Evolutionary conservation across 2,113 vertebrate species (phyloP).

Genomic region (Chlorodrepanis virens): DNA sequence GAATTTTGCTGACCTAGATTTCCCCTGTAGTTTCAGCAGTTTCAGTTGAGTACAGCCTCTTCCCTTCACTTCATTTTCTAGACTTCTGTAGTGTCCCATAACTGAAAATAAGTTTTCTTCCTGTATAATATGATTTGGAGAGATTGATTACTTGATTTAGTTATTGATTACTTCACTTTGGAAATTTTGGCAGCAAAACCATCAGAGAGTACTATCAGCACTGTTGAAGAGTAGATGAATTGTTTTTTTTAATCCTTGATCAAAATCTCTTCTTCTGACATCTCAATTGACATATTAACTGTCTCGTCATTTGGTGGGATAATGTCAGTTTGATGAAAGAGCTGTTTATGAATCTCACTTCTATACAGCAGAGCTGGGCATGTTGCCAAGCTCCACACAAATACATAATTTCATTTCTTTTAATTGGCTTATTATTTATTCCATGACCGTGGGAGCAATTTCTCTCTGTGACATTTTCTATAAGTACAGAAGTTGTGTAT

Average conservation of each 20-base stretch:
- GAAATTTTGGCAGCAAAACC: not conserved
- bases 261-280: not conserved
- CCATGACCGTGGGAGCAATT: not conserved
- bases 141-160: not conserved
- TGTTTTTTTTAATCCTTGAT: not conserved
- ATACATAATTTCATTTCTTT: conserved; percentile 11
- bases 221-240: not conserved
- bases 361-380: not conserved
- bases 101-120: not conserved
- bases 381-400: conserved; percentile 17
- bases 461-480: not conserved
- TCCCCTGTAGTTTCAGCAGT: not conserved
- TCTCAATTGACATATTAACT: not conserved
- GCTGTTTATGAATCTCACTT: conserved; percentile 31
- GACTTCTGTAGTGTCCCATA: not conserved
- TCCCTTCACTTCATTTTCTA: not conserved
- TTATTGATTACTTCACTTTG: not conserved
- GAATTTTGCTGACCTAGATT: conserved; percentile 26
- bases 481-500: not conserved
- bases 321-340: conserved; percentile 46
- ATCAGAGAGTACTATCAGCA: not conserved
- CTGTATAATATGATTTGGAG: not conserved
- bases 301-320: not conserved
- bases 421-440: conserved; percentile 24
- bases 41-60: not conserved